phyloP scores from a whole-genome alignment of 2,797 vertebrate genomes.

The Apogon talboti region DNA sequence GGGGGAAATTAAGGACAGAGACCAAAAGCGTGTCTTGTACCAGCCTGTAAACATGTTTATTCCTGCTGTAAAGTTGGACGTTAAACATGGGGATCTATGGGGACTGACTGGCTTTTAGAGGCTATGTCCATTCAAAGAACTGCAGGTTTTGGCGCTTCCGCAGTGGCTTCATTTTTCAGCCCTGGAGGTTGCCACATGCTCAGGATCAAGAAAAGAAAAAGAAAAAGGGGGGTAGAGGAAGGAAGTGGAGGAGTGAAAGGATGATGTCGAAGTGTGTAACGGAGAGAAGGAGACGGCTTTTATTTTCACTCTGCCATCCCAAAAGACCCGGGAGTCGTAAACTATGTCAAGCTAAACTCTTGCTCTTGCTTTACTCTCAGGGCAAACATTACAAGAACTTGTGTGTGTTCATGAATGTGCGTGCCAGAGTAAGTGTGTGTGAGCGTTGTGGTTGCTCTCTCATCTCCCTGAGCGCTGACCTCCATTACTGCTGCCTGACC shows the following conservation, averaged over 20 bases:
- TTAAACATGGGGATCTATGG: too few relatives aligned
- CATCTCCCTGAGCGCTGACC: constrained; percentile 73
- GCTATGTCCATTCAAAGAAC: too few relatives aligned
- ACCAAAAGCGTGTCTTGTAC: too few relatives aligned
- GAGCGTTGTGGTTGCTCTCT: constrained; percentile 55
- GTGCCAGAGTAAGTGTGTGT: constrained; percentile 17
- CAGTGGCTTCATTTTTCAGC: too few relatives aligned
- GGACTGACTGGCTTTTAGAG: too few relatives aligned
- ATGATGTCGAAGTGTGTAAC: constrained; percentile 7
- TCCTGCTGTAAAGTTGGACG: too few relatives aligned
- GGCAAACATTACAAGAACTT: constrained; percentile 40
- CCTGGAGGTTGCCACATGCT: too few relatives aligned
- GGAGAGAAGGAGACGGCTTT: constrained; percentile 32
- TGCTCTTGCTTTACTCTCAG: constrained; percentile 40
- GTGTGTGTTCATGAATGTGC: constrained; percentile 8
- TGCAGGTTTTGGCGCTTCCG: too few relatives aligned
- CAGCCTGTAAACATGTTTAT: too few relatives aligned
- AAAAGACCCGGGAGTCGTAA: constrained; percentile 55
- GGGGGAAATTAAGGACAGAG: too few relatives aligned
- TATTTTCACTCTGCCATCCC: constrained; percentile 52
- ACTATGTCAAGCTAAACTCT: constrained; percentile 67
- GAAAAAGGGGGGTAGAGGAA: constrained; percentile 7
- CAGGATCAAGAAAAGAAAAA: constrained; percentile 1
- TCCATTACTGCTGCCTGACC: constrained; percentile 77
- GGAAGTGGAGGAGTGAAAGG: background rate